Conservation (phyloP, 37 sponge, comb jelly and placozoan genomes). For the Mnemiopsis leidyi region DNA sequence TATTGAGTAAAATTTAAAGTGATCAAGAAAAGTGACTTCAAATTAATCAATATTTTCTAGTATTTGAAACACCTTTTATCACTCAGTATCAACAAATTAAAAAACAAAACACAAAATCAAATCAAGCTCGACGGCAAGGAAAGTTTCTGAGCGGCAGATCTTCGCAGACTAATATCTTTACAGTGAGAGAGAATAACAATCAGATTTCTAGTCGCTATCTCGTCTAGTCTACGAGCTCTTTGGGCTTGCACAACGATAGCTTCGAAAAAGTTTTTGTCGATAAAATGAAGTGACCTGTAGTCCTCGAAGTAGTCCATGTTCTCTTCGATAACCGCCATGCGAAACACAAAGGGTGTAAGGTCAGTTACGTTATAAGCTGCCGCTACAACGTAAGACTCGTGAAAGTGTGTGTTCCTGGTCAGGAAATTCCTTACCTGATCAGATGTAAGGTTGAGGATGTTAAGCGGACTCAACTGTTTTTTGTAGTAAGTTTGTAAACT, state of each 20-base stretch:
- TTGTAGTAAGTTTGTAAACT: neutral
- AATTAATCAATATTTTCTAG: too few species aligned
- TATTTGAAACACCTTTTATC: too few species aligned
- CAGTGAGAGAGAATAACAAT: slow-evolving; percentile 16
- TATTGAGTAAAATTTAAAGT: too few species aligned
- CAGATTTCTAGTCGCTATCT: slow-evolving; percentile 28
- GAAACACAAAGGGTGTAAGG: slow-evolving; percentile 23
- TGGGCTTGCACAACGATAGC: slow-evolving; percentile 23
- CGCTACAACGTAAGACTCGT: slow-evolving; percentile 30
- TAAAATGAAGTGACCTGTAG: neutral
- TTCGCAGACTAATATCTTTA: neutral
- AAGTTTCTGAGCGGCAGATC: slow-evolving; percentile 49
- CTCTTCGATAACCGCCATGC: slow-evolving; percentile 18
- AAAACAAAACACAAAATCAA: neutral
- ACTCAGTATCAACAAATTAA: too few species aligned
- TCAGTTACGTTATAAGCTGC: neutral
- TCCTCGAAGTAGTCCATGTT: slow-evolving; percentile 65
- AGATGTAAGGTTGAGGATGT: slow-evolving; percentile 1
- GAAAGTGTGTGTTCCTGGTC: neutral
- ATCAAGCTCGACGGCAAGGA: neutral
- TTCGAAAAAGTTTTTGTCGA: slow-evolving; percentile 24
- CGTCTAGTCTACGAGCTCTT: slow-evolving; percentile 2
- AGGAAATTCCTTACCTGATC: slow-evolving; percentile 48
- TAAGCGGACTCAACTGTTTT: neutral
- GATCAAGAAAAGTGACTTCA: too few species aligned